phyloP scores from a whole-genome alignment of 2,113 vertebrate genomes.

The Sturnira hondurensis region DNA sequence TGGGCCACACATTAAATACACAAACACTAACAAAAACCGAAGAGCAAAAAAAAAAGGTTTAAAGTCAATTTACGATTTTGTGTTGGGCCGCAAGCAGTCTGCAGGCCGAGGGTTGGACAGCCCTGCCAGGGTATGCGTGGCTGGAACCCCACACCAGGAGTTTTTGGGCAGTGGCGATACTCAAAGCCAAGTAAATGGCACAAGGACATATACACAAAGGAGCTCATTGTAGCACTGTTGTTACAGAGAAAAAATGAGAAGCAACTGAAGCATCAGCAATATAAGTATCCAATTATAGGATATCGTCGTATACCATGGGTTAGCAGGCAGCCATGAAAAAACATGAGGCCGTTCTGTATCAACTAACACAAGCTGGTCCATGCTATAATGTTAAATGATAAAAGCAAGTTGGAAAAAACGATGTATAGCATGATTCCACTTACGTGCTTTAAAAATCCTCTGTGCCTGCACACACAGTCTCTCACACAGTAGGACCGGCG shows the following conservation, averaged over 20 bases:
- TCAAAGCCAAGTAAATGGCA: background rate
- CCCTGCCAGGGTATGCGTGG: background rate
- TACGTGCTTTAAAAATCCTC: background rate
- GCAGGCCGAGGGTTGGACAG: no score
- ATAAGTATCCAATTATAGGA: background rate
- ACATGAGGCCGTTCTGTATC: background rate
- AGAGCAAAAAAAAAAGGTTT: no score
- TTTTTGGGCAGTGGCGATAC: background rate
- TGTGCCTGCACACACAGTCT: no score
- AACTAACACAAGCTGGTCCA: background rate
- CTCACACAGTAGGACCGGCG: background rate
- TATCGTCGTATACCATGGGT: background rate
- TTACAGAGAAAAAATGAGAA: background rate
- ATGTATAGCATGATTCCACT: background rate
- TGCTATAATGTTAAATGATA: background rate
- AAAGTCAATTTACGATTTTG: no score
- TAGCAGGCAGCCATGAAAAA: background rate
- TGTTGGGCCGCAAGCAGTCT: no score
- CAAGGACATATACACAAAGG: background rate
- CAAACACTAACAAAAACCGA: no score
- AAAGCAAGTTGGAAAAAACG: background rate
- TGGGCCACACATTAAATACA: no score
- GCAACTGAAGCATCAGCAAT: background rate
- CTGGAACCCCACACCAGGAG: background rate
- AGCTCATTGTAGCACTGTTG: background rate